Percentiles rank a stretch among this genome's conserved stretches.
These are phyloP conservation scores for Thymallus thymallus DNA, from an alignment of 2,113 vertebrate genomes.

Conservation along the genomic window DNA sequence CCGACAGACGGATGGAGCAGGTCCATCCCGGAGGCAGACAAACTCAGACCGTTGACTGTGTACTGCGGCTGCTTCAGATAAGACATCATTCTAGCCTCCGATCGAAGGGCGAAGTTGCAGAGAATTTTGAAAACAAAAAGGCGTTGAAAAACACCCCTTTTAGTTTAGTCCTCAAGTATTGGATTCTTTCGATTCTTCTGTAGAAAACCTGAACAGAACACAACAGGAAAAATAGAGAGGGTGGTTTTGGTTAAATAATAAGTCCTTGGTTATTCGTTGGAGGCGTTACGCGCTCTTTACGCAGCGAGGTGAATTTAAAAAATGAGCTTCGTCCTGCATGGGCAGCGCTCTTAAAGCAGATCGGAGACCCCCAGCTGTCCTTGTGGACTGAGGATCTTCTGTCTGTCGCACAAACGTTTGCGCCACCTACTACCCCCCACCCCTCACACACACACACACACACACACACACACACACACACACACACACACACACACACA, in stretches of 20 bases:
- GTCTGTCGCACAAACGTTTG: slow-evolving; percentile 74
- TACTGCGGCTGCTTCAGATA: slow-evolving; percentile 99
- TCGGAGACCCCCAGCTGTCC: slow-evolving; percentile 73
- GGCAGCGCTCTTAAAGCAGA: slow-evolving; percentile 76
- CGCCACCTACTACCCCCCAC: slow-evolving; percentile 37
- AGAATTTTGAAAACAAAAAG: slow-evolving; percentile 22
- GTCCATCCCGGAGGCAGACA: slow-evolving; percentile 96
- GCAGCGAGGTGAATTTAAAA: slow-evolving; percentile 56
- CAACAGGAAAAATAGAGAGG: slow-evolving; percentile 6
- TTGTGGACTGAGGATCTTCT: slow-evolving; percentile 71
- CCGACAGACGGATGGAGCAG: slow-evolving; percentile 95
- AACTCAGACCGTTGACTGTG: slow-evolving; percentile 94
- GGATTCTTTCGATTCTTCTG: slow-evolving; percentile 7
- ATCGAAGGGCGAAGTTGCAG: slow-evolving; percentile 47
- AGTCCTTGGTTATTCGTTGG: slow-evolving; percentile 6
- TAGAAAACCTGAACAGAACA: slow-evolving; percentile 32
- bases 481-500: background rate
- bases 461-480: background rate
- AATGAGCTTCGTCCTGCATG: slow-evolving; percentile 61
- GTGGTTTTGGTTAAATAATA: slow-evolving; percentile 4
- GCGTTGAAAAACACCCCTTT: background rate
- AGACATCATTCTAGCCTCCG: slow-evolving; percentile 96
- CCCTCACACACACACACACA: slow-evolving; percentile 44
- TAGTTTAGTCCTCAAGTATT: slow-evolving; percentile 42
- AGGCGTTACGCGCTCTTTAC: slow-evolving; percentile 50